phyloP scores from a whole-genome alignment of 1,140 invertebrate genomes.

The Macrobrachium nipponense region DNA sequence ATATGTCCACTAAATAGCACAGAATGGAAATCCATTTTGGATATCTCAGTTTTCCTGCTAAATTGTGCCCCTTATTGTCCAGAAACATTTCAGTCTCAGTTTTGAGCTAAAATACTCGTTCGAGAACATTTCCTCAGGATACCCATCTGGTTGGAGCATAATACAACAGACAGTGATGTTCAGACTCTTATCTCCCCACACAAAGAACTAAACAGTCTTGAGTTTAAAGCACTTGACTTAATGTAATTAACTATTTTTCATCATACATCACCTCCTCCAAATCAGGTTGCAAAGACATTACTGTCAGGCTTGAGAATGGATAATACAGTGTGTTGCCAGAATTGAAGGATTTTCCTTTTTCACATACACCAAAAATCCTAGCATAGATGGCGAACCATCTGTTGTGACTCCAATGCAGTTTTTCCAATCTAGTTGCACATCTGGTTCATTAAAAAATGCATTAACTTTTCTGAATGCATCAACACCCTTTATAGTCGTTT shows the following conservation, averaged over 20 bases:
- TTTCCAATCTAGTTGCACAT: conserved; percentile 37
- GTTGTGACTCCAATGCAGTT: conserved; percentile 5
- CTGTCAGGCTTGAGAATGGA: conserved; percentile 19
- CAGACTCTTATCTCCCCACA: conserved; percentile 39
- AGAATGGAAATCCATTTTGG: conserved; percentile 32
- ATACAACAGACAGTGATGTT: conserved; percentile 46
- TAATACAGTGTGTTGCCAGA: conserved; percentile 23
- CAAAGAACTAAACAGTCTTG: conserved; percentile 48
- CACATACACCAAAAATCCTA: not conserved
- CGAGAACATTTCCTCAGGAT: conserved; percentile 32
- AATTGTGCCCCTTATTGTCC: conserved; percentile 24
- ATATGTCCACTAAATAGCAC: conserved; percentile 31
- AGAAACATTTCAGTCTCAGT: conserved; percentile 34
- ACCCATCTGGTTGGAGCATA: conserved; percentile 51
- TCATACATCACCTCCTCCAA: conserved; percentile 41
- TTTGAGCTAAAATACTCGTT: conserved; percentile 45
- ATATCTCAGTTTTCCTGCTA: conserved; percentile 36
- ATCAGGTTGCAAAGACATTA: conserved; percentile 6
- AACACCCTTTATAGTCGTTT: conserved; percentile 9
- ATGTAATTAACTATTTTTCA: conserved; percentile 31
- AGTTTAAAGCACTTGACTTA: conserved; percentile 14
- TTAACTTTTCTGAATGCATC: conserved; percentile 1
- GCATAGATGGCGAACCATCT: conserved; percentile 22
- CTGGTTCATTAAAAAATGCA: conserved; percentile 8
- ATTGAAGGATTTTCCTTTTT: conserved; percentile 19